Evolutionary conservation across 2,888 invertebrate species (phyloP), one percentile per base, ranked within the genome.

Genomic region (Synanthedon andrenaeformis): DNA sequence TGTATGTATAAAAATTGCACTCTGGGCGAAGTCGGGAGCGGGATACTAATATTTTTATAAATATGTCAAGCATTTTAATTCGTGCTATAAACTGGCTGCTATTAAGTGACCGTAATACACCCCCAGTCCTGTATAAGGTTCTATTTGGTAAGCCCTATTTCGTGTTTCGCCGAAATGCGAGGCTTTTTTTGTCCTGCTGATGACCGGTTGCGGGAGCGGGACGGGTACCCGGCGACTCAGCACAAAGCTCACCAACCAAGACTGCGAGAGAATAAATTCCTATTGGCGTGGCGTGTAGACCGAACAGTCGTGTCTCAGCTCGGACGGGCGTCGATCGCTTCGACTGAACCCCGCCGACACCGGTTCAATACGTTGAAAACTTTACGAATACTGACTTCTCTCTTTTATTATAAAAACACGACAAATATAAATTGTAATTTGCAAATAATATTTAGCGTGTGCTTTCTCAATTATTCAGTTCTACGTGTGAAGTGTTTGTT

Each of bases 81-180:
- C 23, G 4, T 4, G 42, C 42, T 49, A 50, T 5, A 23, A 14
- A 14, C 4, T 19, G 50, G 11, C 19, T 11, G 19, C 13, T 4
- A 13, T 13, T 5, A 14, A 14, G n/a, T 12, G 45, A 13, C 14
- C 45, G 35, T 35, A 13, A 45, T 45, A 14, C 45, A 45, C 45
- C 45, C 14, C n/a, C 14, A 14, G 6, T 13, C 12, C 45, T 45
- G 14, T 45, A 66, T 71, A 74, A 70, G 61, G 62, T 62, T 59
- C 59, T 76, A 67, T 82, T 78, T 75, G 70, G 70, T 74, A 75
- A 41, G 52, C n/a, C 49, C 35, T 72, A 70, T 76, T 69, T 79
- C 69, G 71, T 67, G 74, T 82, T 85, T 86, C 84, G 82, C 59
- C 82, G 84, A 86, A 86, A 80, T 76, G 72, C 73, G 72, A 75